Evolutionary conservation across 2,888 invertebrate species (phyloP).

Genomic region (Phaedon cochleariae): DNA sequence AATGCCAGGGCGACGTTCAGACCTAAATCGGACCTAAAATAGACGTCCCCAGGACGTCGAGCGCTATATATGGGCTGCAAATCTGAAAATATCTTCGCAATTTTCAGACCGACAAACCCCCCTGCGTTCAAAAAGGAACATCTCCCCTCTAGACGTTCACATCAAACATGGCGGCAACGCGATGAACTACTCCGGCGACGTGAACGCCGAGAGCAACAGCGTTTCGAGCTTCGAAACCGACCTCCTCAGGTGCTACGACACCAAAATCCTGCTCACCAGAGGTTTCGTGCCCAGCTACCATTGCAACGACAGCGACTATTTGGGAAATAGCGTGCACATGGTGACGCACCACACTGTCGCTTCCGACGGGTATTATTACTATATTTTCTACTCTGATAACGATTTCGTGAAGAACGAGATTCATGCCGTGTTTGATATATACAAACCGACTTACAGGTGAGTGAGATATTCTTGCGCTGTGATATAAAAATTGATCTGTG

Average conservation of each 20-base stretch:
- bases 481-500: too few relatives aligned
- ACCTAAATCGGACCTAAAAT: too few relatives aligned
- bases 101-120: constrained; percentile 21
- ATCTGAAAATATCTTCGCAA: too few relatives aligned
- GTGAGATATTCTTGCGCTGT: too few relatives aligned
- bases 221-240: constrained; percentile 86
- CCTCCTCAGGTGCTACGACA: constrained; percentile 78
- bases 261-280: constrained; percentile 76
- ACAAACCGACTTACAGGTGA: constrained; percentile 77
- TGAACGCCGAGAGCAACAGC: constrained; percentile 71
- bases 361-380: constrained; percentile 86
- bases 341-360: constrained; percentile 75
- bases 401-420: constrained; percentile 82
- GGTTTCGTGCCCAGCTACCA: constrained; percentile 74
- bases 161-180: constrained; percentile 82
- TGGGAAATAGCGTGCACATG: constrained; percentile 75
- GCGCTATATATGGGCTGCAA: too few relatives aligned
- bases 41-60: too few relatives aligned
- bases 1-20: too few relatives aligned
- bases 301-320: constrained; percentile 75
- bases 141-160: constrained; percentile 70
- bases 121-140: constrained; percentile 36
- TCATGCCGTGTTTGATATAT: constrained; percentile 84
- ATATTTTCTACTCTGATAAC: constrained; percentile 89
- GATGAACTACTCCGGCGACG: constrained; percentile 64